Percentiles rank a stretch among this genome's conserved stretches.
phyloP scores from a whole-genome alignment of 2,113 vertebrate species.

The Pterocles orientalis region DNA sequence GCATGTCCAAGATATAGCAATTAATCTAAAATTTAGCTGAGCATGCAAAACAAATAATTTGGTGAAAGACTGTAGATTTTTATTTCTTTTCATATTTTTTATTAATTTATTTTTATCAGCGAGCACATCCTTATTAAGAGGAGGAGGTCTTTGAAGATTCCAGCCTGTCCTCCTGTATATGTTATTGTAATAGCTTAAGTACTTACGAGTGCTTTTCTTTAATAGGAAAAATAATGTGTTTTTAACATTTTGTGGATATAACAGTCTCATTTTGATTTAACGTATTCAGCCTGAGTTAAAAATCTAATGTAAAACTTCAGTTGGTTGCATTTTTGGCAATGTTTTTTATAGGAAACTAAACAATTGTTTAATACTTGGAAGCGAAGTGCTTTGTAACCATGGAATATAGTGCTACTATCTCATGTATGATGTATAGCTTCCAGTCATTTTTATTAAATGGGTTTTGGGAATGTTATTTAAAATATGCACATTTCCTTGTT shows the following conservation, averaged over 20 bases:
- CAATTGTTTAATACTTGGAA: neutral
- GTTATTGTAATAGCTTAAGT: neutral
- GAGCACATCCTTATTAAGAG: accelerated
- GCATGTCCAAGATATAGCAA: neutral
- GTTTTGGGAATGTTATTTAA: neutral
- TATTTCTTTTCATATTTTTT: neutral
- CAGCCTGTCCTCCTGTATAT: neutral
- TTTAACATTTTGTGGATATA: neutral
- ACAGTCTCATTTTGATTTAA: neutral
- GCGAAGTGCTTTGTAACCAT: neutral
- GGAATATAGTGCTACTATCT: neutral
- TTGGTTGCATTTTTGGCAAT: neutral
- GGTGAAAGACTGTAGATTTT: neutral
- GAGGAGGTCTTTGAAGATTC: neutral
- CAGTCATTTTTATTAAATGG: neutral
- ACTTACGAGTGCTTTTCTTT: neutral
- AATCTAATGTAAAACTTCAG: neutral
- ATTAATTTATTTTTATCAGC: neutral
- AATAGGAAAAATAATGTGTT: neutral
- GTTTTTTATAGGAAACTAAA: neutral
- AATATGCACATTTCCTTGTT: neutral
- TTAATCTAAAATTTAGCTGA: neutral
- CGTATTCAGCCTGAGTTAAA: neutral
- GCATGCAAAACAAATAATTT: neutral
- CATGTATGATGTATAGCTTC: neutral